Evolutionary conservation across 2,113 vertebrate species (phyloP), one percentile per base, ranked within the genome.

Genomic region (Spea bombifrons): DNA sequence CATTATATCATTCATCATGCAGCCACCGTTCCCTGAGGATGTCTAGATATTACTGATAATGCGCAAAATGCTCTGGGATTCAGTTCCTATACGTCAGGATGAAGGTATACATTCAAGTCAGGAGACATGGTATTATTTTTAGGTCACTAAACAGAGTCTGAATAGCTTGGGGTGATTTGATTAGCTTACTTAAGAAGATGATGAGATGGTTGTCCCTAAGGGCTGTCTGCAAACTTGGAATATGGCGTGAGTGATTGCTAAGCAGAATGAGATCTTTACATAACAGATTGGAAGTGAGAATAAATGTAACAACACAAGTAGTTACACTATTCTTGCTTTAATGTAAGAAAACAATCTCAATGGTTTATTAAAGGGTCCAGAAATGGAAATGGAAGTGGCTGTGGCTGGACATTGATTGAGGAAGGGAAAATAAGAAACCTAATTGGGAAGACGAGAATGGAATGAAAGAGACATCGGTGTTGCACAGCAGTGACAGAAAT

Each of bases 161-260:
- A 47, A 46, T 59, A n/a, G 57, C 66, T n/a, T 13, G 46, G 13
- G 30, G 48, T 49, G 45, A 49, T 45, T 43, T 70, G 55, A 61
- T 77, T 70, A 63, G n/a, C 46, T 76, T 61, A 44, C 17, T 76
- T 59, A 69, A 59, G 30, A 53, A 55, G 73, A 64, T 75, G 59
- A 64, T 64, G 48, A 75, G 63, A 55, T 49, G 72, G n/a, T 12
- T 7, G 50, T 75, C 50, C 43, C 64, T 12, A 6, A 64, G 74
- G 74, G 7, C 17, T 53, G 4, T 44, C 8, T 5, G 73, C 48
- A 10, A 7, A 12, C 46, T 75, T 15, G 15, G 10, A 46, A 1
- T 59, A 52, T 47, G 47, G 48, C 13, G 17, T 13, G 17, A 5
- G 16, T 7, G 12, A 5, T 59, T 63, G 7, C 48, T 48, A 52